These are phyloP conservation scores for Furcifer pardalis DNA, from an alignment of 2,797 vertebrate species.

Conservation along the genomic window DNA sequence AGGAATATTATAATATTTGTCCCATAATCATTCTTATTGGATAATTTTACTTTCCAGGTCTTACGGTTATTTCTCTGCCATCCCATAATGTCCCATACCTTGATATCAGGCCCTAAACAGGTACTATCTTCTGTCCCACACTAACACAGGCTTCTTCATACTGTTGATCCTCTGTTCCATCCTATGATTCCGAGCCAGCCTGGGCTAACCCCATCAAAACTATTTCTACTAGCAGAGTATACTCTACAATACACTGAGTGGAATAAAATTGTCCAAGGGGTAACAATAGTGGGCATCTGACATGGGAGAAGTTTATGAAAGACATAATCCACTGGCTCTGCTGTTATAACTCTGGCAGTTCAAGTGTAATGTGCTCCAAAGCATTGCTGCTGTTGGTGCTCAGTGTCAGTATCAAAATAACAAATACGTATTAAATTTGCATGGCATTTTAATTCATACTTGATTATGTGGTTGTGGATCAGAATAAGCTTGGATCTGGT, in stretches of 20 bases:
- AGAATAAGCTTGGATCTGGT: not conserved
- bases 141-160: not conserved
- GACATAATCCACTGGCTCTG: not conserved
- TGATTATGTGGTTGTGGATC: not conserved
- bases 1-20: slow-evolving; percentile 15
- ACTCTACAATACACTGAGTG: not conserved
- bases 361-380: not conserved
- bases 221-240: not conserved
- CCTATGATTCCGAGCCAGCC: not conserved
- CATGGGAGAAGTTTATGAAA: not conserved
- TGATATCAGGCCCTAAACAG: not conserved
- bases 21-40: not conserved
- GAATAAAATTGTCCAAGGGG: not conserved
- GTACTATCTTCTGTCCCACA: not conserved
- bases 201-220: not conserved
- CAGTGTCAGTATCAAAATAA: not conserved
- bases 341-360: not conserved
- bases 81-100: not conserved
- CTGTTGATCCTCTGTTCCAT: not conserved
- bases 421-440: not conserved
- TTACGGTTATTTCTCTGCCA: not conserved
- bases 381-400: not conserved
- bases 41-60: not conserved
- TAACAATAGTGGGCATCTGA: not conserved
- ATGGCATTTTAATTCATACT: not conserved